A percentile compares a stretch with the other conserved stretches of the same genome.
Evolutionary conservation across 2,797 vertebrate genomes (phyloP).

Genomic region (Catostomus latipinnis): DNA sequence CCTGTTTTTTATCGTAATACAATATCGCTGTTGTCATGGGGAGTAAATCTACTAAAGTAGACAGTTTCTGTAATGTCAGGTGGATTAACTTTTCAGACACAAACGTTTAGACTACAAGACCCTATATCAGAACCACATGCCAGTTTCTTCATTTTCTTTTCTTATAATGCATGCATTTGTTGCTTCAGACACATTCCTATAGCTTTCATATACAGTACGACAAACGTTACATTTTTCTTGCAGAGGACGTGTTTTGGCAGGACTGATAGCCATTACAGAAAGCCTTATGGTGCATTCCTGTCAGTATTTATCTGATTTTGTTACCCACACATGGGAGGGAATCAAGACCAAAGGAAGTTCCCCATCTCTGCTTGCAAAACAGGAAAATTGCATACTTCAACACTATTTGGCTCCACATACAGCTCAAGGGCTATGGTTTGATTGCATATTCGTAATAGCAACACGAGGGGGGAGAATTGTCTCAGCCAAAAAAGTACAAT

Average conservation of each 20-base stretch:
- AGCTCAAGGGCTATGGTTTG: slow-evolving; percentile 34
- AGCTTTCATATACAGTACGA: slow-evolving; percentile 47
- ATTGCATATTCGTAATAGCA: slow-evolving; percentile 22
- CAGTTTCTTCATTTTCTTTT: slow-evolving; percentile 31
- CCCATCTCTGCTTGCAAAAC: slow-evolving; percentile 32
- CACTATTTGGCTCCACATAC: slow-evolving; percentile 28
- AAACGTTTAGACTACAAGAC: slow-evolving; percentile 51
- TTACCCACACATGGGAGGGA: slow-evolving; percentile 31
- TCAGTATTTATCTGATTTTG: slow-evolving; percentile 42
- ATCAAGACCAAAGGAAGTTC: slow-evolving; percentile 4
- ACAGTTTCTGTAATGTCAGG: slow-evolving; percentile 40
- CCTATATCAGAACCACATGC: slow-evolving; percentile 37
- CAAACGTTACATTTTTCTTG: slow-evolving; percentile 21
- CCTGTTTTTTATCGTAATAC: slow-evolving; percentile 35
- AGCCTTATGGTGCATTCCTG: slow-evolving; percentile 36
- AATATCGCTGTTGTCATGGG: slow-evolving; percentile 56
- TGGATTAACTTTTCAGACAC: slow-evolving; percentile 37
- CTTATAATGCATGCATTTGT: slow-evolving; percentile 45
- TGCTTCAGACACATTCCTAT: slow-evolving; percentile 55
- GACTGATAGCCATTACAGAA: slow-evolving; percentile 12
- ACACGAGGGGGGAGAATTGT: not conserved
- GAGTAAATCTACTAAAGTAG: slow-evolving; percentile 52
- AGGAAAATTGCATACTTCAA: slow-evolving; percentile 43
- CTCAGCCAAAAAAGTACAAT: slow-evolving; percentile 2
- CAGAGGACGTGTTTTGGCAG: slow-evolving; percentile 10